A percentile compares a stretch with the other conserved stretches of the same genome.
Conservation (phyloP, 23 tunicate genomes). For the Pegea sp. region DNA sequence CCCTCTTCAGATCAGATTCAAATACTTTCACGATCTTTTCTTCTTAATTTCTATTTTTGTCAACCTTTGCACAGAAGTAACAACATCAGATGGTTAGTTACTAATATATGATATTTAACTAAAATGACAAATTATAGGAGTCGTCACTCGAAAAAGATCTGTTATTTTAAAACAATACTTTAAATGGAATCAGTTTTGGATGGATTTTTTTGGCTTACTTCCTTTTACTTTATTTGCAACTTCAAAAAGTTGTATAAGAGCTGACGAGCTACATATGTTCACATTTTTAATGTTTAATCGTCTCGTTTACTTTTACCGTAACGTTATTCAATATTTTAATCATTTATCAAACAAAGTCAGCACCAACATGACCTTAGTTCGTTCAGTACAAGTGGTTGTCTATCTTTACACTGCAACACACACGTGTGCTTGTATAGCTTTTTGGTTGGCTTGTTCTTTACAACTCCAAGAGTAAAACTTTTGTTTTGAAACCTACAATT, state of each 20-base stretch:
- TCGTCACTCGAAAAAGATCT: no score
- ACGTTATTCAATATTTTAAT: conserved; percentile 26
- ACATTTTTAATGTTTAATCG: conserved; percentile 30
- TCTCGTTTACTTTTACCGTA: conserved; percentile 17
- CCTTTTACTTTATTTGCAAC: conserved; percentile 46
- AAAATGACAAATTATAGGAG: no score
- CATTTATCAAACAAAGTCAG: conserved; percentile 43
- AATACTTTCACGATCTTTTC: no score
- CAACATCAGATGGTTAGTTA: no score
- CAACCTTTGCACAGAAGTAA: no score
- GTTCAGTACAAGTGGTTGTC: conserved; percentile 33
- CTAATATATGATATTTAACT: no score
- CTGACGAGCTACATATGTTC: conserved; percentile 17
- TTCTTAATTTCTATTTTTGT: no score
- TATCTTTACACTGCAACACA: conserved; percentile 70
- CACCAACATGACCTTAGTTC: conserved; percentile 27
- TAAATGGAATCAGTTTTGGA: conserved; percentile 35
- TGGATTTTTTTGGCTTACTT: conserved; percentile 35
- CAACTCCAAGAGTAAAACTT: no score
- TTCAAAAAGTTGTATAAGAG: conserved; percentile 9
- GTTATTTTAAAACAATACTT: no score
- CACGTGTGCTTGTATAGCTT: conserved; percentile 48
- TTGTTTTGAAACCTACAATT: no score
- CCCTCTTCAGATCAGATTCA: no score
- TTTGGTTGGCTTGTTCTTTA: no score